Evolutionary conservation across 1,140 invertebrate species (phyloP).

Genomic region (Hycleus cichorii): DNA sequence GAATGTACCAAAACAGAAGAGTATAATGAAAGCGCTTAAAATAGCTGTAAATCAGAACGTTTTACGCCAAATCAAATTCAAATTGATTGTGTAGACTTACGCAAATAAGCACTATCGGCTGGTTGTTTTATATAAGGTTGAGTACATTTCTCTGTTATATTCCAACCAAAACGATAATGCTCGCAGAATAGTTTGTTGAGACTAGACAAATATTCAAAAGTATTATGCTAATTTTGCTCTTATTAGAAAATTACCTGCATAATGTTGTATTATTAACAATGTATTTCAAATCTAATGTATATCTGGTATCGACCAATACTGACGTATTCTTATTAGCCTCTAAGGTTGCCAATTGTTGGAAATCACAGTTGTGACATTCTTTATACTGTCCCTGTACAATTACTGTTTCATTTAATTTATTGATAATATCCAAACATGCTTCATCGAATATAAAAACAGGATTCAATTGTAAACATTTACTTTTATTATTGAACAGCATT

Average conservation of each 20-base stretch:
- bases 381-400: constrained; percentile 38
- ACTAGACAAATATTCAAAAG: constrained; percentile 26
- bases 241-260: constrained; percentile 36
- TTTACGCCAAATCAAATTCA: neutral
- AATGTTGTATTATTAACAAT: constrained; percentile 18
- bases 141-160: constrained; percentile 42
- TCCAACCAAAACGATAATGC: constrained; percentile 49
- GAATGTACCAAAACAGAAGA: constrained; percentile 37
- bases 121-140: constrained; percentile 41
- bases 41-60: constrained; percentile 40
- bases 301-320: constrained; percentile 43
- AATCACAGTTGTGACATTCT: constrained; percentile 45
- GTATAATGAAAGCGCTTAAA: constrained; percentile 43
- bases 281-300: constrained; percentile 41
- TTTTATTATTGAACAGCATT: constrained; percentile 32
- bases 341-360: constrained; percentile 35
- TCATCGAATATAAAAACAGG: constrained; percentile 38
- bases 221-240: constrained; percentile 1
- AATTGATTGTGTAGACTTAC: constrained; percentile 28
- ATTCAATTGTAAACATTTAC: constrained; percentile 25
- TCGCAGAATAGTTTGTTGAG: constrained; percentile 40
- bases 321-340: constrained; percentile 34
- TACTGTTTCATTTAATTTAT: constrained; percentile 33
- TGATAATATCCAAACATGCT: constrained; percentile 45
- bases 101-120: constrained; percentile 45